Base-by-base conservation (phyloP, 2,888 invertebrate genomes). In the Amphipoea lucens region DNA sequence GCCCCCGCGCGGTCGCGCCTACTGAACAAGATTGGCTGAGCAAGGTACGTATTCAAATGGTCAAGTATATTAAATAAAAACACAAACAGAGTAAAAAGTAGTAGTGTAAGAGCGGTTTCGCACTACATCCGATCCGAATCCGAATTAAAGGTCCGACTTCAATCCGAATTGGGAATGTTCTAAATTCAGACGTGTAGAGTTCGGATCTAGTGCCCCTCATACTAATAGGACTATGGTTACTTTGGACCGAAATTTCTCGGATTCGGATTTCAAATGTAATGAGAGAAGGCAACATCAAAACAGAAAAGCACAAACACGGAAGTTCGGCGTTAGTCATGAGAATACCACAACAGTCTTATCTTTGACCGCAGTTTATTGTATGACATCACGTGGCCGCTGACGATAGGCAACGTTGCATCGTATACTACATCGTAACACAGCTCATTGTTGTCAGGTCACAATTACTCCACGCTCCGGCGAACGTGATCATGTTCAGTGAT, bases 11-110 rank as follows among this genome's bases (percentile, higher is more conserved):
- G 5, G 85, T 86, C 0, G 86, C 76, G 0, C 67, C 83, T n/a
- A 57, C 82, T 0, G 85, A 90, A 9, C 82, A 90, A 42, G 91
- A 92, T 66, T 94, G 94, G 94, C 88, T 95, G 6, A 92, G 90
- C 74, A 92, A 92, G 92, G 94, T 94, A 86, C 36, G 85, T 83
- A 78, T n/a, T 36, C 6, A 62, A 29, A 29, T 48, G 11, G 2
- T 0, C 14, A 60, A 65, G 11, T 51, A 54, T 36, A 54, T 7
- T 51, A 17, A 51, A 65, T 29, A 57, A 51, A 23, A 45, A 40
- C 40, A 79, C 20, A 45, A 74, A 75, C 29, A 48, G 45, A 36
- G 36, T n/a, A 36, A 36, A 75, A 45, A 60, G 14, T 74, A 45
- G 7, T 12, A 36, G 23, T 36, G 1, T 45, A 45, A 36, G 2